phyloP scores from a whole-genome alignment of 2,797 vertebrate genomes.

The Malurus leucopterus region DNA sequence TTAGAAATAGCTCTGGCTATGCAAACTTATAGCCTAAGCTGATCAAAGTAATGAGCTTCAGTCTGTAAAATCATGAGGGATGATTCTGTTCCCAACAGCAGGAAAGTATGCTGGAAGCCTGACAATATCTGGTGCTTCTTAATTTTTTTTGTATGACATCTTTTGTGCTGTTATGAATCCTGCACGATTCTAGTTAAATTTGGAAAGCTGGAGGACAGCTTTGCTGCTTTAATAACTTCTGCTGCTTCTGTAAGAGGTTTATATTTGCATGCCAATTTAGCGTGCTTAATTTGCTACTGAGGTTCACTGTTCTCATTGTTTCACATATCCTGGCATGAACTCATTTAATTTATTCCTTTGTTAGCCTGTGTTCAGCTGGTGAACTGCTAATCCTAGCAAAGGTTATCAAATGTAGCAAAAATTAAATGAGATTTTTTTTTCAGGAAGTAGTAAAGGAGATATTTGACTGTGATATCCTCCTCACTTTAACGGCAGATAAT shows the following conservation, averaged over 20 bases:
- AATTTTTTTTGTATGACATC: neutral
- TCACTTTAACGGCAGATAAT: neutral
- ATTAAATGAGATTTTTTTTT: neutral
- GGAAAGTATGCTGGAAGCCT: neutral
- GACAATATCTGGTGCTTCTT: neutral
- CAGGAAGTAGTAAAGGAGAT: neutral
- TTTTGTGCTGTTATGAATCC: neutral
- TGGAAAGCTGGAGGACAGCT: neutral
- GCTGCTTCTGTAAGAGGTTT: neutral
- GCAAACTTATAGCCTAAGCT: neutral
- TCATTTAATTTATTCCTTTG: constrained; percentile 1
- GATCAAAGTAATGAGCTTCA: neutral
- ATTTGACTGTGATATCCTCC: neutral
- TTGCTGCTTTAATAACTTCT: neutral
- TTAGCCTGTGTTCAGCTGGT: neutral
- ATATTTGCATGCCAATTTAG: neutral
- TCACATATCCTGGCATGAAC: neutral
- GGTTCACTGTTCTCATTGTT: neutral
- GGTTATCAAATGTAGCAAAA: neutral
- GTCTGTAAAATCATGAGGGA: neutral
- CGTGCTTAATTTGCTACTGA: neutral
- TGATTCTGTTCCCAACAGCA: neutral
- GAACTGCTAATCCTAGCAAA: neutral
- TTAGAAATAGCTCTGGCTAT: neutral
- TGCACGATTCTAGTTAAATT: neutral